Base-by-base conservation (phyloP, 2,113 vertebrate species). In the Danio rerio region DNA sequence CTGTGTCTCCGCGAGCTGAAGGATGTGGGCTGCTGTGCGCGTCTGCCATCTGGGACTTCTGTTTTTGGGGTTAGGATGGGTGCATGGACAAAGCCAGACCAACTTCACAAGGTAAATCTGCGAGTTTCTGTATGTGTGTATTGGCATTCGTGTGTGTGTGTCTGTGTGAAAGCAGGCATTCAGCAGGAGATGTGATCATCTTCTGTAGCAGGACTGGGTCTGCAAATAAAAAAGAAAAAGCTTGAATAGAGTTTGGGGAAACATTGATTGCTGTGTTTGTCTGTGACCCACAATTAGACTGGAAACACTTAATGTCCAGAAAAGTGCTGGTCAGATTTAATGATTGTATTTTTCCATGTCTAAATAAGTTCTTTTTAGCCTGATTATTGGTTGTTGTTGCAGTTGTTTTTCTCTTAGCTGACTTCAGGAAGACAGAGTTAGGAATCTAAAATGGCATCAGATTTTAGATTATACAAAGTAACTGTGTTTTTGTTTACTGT, bases 71-170 rank as follows among this genome's bases (percentile, higher is more conserved):
- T 72, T 91, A 49, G 87, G 88, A 90, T 92, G 91, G 90, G 89
- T 86, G 0, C 76, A 79, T 59, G 92, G 92, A 84, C 94, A 94
- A 88, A 86, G 79, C 81, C 86, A 89, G 78, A 88, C 78, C 74
- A 93, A 94, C 86, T 85, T 69, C 81, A 91, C 92, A 76, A 93
- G 94, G 94, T 94, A 81, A 81, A 82, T 53, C 70, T 47, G 61
- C 43, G 66, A 40, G 75, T 65, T 81, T 82, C 7, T 69, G 47
- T 42, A 42, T 40, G n/a, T 69, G 3, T 3, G 52, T 40, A 11
- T n/a, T 7, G 18, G 40, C 52, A 16, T 16, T 62, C 66, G 58
- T 63, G 56, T 61, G 58, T 52, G 20, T 66, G 59, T 53, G 47
- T 58, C 7, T 18, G 31, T 18, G 16, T 6, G 53, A 1, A 12